Base-by-base conservation (phyloP, 2,113 vertebrate species). In the Rhinoptilus africanus region DNA sequence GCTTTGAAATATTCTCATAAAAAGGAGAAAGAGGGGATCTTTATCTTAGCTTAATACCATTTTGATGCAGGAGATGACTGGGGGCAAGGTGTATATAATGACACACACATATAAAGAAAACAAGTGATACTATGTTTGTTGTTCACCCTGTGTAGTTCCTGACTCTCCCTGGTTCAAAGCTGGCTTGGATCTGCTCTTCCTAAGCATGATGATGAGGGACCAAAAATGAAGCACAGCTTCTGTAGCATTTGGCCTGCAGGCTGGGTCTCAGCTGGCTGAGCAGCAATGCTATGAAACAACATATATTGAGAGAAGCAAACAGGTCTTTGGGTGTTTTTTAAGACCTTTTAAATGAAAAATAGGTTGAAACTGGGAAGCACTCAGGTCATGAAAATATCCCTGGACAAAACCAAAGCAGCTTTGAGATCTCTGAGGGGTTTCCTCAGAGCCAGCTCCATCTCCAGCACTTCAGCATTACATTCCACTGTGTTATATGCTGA, bases 201-300 rank as follows among this genome's bases (percentile, higher is more conserved):
- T 73, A 16, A 26, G 4, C 5, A 2, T 0, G 0, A 22, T 0
- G 0, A 32, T 48, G 32, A 74, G 19, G 15, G 34, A 56, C 26
- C 26, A n/a, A 11, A 35, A 85, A 12, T 28, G 51, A 83, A 83
- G 8, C 11, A 41, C 27, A 68, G 27, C 4, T 54, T 85, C 53
- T 41, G 19, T 39, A 34, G 9, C 8, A 77, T 92, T 73, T 77
- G 23, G 15, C 39, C 45, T 81, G 23, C 23, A 60, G 43, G 12
- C 51, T 85, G 23, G 4, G 8, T 89, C 48, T 90, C 66, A 92
- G 34, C 18, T 90, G 20, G 35, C 43, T 27, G 17, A 92, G 18
- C 7, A 78, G 11, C 14, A 91, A 27, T 30, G 23, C 34, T 77
- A 89, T 34, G 35, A 91, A 75, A 7, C 30, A 87, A 56, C 19